These are phyloP conservation scores for Mylabris phalerata DNA, from an alignment of 1,140 invertebrate species.

Conservation along the genomic window DNA sequence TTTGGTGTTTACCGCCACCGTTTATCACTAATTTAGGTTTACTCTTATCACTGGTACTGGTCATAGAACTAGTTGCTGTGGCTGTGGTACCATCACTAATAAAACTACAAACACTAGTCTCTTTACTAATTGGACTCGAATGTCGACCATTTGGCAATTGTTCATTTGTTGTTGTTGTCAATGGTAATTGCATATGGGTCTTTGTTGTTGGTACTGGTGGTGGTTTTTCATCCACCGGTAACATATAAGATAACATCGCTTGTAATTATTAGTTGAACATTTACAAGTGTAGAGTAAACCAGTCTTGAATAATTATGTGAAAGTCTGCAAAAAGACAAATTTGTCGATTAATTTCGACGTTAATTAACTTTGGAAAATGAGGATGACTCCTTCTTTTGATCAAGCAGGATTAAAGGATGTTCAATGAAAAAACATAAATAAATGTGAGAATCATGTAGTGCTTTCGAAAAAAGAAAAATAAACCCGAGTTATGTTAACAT, in stretches of 20 bases:
- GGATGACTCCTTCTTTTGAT: not conserved
- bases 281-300: not conserved
- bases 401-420: not conserved
- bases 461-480: too few relatives aligned
- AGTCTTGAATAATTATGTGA: not conserved
- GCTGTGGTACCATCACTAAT: constrained; percentile 48
- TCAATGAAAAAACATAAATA: not conserved
- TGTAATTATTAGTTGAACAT: constrained; percentile 8
- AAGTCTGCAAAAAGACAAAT: not conserved
- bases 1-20: constrained; percentile 53
- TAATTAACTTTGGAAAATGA: not conserved
- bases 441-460: too few relatives aligned
- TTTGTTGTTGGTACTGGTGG: constrained; percentile 47
- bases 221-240: constrained; percentile 57
- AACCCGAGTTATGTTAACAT: too few relatives aligned
- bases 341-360: not conserved
- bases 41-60: constrained; percentile 47
- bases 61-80: constrained; percentile 47
- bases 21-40: constrained; percentile 52
- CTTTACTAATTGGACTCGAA: constrained; percentile 42
- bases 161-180: constrained; percentile 19
- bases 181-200: constrained; percentile 44
- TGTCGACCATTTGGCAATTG: constrained; percentile 22
- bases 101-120: constrained; percentile 52
- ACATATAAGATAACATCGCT: constrained; percentile 57